A percentile compares a stretch with the other conserved stretches of the same genome.
Conservation (phyloP, 2,888 invertebrate genomes). For the Prenolepis imparis region DNA sequence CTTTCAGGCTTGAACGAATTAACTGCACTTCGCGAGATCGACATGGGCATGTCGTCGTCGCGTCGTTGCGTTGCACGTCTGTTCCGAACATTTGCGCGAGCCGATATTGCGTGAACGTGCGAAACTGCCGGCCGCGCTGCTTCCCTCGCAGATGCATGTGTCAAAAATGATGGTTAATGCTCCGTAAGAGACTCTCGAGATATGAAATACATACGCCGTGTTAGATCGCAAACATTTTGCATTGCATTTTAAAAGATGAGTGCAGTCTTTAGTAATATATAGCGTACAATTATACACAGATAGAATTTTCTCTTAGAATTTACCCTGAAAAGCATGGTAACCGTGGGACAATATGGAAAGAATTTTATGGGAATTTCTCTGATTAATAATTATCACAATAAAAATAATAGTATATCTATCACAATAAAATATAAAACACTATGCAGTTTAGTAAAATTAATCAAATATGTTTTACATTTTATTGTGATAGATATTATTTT, state of each 20-base stretch:
- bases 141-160: neutral
- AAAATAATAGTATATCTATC: too few relatives aligned
- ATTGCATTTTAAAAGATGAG: neutral
- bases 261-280: too few relatives aligned
- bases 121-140: neutral
- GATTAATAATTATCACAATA: too few relatives aligned
- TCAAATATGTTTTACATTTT: too few relatives aligned
- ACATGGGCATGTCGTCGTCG: conserved; percentile 35
- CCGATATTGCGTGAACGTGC: conserved; percentile 26
- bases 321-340: too few relatives aligned
- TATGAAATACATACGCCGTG: neutral
- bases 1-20: conserved; percentile 51
- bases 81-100: conserved; percentile 13
- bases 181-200: neutral
- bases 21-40: conserved; percentile 29
- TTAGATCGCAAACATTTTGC: neutral
- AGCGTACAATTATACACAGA: too few relatives aligned
- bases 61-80: conserved; percentile 13
- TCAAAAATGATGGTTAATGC: conserved; percentile 2
- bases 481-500: too few relatives aligned
- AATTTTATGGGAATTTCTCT: too few relatives aligned
- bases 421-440: too few relatives aligned
- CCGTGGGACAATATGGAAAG: too few relatives aligned
- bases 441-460: too few relatives aligned
- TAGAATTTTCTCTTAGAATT: too few relatives aligned